A percentile compares a stretch with the other conserved stretches of the same genome.
Conservation (phyloP, 2,797 vertebrate species). For the Esox masquinongy region DNA sequence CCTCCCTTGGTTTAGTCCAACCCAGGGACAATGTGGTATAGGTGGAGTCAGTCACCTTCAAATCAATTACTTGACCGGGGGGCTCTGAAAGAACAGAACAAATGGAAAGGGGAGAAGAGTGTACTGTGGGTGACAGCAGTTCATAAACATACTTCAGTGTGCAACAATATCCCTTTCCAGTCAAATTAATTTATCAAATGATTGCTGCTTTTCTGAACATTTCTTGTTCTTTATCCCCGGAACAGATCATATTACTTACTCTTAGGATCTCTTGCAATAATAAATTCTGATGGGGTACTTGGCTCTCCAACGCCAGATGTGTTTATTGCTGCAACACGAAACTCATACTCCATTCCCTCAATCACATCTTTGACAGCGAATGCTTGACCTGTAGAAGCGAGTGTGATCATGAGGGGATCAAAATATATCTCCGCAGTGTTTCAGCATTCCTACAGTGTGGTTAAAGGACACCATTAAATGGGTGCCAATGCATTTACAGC, state of each 20-base stretch:
- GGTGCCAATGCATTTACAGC: neutral
- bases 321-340: slow-evolving; percentile 84
- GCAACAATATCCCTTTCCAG: neutral
- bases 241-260: slow-evolving; percentile 69
- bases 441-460: neutral
- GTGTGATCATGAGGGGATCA: neutral
- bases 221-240: neutral
- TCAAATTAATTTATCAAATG: neutral
- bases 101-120: neutral
- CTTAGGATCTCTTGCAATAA: slow-evolving; percentile 78
- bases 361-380: slow-evolving; percentile 76
- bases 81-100: slow-evolving; percentile 65
- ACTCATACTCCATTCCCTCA: slow-evolving; percentile 86
- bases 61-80: slow-evolving; percentile 78
- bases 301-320: slow-evolving; percentile 82
- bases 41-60: slow-evolving; percentile 81
- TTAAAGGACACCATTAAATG: slow-evolving; percentile 1
- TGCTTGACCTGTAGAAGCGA: slow-evolving; percentile 66
- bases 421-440: neutral
- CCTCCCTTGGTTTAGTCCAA: slow-evolving; percentile 79
- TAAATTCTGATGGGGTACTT: slow-evolving; percentile 79
- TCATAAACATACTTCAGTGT: neutral
- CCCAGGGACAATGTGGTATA: slow-evolving; percentile 78
- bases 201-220: neutral
- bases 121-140: slow-evolving; percentile 25